Conservation (phyloP, 2,888 invertebrate species). For the Drosophila parthenogenetica region DNA sequence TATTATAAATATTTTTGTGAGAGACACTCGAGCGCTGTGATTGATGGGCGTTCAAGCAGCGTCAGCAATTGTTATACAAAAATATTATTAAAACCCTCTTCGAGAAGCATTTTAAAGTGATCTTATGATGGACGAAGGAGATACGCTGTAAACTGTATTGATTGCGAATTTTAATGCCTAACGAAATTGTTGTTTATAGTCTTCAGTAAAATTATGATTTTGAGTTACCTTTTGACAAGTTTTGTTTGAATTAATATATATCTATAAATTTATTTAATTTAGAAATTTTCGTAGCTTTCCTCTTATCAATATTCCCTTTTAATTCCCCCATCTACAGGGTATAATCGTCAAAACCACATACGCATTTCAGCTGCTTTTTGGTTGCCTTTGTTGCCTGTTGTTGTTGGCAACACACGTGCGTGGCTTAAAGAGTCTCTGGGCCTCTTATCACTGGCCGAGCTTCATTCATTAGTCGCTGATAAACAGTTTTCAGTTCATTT, state of each 20-base stretch:
- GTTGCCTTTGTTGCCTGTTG: constrained; percentile 15
- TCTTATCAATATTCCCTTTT: background rate
- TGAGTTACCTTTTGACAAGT: too few species aligned
- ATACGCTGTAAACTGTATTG: constrained; percentile 21
- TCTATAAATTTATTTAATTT: too few species aligned
- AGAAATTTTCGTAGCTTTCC: too few species aligned
- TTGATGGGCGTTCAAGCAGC: constrained; percentile 70
- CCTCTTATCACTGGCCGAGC: constrained; percentile 58
- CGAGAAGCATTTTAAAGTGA: background rate
- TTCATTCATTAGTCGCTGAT: constrained; percentile 71
- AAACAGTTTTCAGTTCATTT: constrained; percentile 51
- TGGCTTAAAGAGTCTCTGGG: constrained; percentile 38
- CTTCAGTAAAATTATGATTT: too few species aligned
- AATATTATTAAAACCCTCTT: constrained; percentile 15
- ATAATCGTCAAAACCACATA: constrained; percentile 11
- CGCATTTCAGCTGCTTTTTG: constrained; percentile 13
- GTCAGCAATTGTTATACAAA: constrained; percentile 62
- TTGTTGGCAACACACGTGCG: constrained; percentile 61
- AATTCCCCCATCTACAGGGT: constrained; percentile 14
- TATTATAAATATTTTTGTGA: constrained; percentile 73
- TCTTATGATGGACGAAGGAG: background rate
- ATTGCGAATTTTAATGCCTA: too few species aligned
- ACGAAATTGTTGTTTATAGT: too few species aligned
- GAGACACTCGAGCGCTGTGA: constrained; percentile 70
- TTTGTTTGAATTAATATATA: too few species aligned